Conservation (phyloP, 2,888 invertebrate genomes). For the Trilocha varians region DNA sequence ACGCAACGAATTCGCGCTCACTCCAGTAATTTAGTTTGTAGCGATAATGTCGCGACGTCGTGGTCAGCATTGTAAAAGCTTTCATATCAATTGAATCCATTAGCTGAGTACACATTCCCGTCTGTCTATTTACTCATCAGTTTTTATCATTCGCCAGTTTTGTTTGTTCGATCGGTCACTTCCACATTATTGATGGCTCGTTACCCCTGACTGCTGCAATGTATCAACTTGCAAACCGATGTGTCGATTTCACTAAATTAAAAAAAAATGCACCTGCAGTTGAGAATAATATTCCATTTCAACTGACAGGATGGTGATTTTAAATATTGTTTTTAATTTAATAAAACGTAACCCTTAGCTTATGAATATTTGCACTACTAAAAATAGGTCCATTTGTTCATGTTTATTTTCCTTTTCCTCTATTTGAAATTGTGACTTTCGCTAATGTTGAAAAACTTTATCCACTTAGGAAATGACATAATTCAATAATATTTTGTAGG, state of each 20-base stretch:
- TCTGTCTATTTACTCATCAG: constrained; percentile 71
- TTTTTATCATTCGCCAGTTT: constrained; percentile 70
- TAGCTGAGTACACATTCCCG: constrained; percentile 69
- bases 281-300: not conserved
- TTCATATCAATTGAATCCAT: constrained; percentile 74
- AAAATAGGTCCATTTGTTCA: too few relatives aligned
- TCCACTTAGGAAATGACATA: too few relatives aligned
- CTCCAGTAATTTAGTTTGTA: constrained; percentile 33
- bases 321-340: too few relatives aligned
- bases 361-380: too few relatives aligned
- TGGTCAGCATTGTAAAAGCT: constrained; percentile 69
- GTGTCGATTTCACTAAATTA: not conserved
- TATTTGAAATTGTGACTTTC: too few relatives aligned
- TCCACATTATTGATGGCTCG: constrained; percentile 64
- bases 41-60: constrained; percentile 47
- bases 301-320: too few relatives aligned
- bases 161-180: constrained; percentile 71
- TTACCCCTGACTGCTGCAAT: constrained; percentile 39
- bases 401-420: too few relatives aligned
- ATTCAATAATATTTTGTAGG: not conserved
- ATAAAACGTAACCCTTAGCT: too few relatives aligned
- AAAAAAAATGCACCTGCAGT: not conserved
- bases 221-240: constrained; percentile 14
- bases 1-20: constrained; percentile 10
- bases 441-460: too few relatives aligned